Evolutionary conservation across 2,888 invertebrate genomes (phyloP), one percentile per base, ranked within the genome.

Genomic region (Cremastinae sp.): DNA sequence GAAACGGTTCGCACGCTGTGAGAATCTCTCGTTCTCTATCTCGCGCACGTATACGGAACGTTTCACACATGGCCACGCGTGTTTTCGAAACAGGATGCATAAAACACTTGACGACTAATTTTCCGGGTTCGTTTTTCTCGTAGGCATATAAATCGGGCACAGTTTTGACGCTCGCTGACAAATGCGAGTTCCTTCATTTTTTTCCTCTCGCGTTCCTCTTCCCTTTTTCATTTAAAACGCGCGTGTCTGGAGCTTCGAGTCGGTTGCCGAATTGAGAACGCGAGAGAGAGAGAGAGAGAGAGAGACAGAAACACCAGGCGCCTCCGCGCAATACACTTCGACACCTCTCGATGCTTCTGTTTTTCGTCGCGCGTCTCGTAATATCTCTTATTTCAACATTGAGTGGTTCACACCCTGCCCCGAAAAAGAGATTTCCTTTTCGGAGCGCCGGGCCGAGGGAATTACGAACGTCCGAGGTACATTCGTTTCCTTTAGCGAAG

Each of bases 81-180:
- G 79, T 72, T 78, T 71, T 54, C 66, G 49, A 47, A 58, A 38
- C 83, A 78, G 87, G 87, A 87, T 84, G 81, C 85, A 86, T 86
- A 88, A 86, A 87, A 85, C 86, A 84, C 83, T 86, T 87, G 83
- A 84, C 84, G 80, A 78, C 84, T 86, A 86, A 87, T 87, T 85
- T 87, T 83, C 83, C 82, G 80, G 83, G 81, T 82, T 80, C 79
- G 76, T 70, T 69, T 78, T 59, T 65, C 74, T 59, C 34, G 34
- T 16, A 9, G 45, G 64, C 49, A 28, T 56, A 34, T 38, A 59
- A 22, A 36, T 43, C 34, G 47, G 54, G 74, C 69, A 74, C 78
- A 74, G 78, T 84, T 86, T 86, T 85, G 85, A 86, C 84, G 79
- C 83, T 58, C 74, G n/a, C 66, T 87, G 85, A 87, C 85, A 86